Conservation (phyloP, 37 sponge, comb jelly and placozoan genomes). For the Axinella damicornis region DNA sequence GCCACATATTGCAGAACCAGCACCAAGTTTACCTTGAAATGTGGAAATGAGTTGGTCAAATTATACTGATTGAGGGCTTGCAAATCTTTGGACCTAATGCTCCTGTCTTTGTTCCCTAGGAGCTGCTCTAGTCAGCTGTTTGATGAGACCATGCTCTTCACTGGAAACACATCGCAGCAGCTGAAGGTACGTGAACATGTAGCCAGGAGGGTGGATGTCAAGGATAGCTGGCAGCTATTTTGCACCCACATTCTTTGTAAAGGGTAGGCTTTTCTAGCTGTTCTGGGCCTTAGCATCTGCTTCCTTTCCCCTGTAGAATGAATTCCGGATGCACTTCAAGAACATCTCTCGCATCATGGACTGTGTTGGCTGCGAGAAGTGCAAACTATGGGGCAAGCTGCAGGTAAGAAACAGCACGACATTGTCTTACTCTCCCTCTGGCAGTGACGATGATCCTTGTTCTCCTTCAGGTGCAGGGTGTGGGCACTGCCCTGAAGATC, state of each 20-base stretch:
- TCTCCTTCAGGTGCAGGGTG: constrained; percentile 69
- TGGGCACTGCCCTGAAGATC: constrained; percentile 96
- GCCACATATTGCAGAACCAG: too few species aligned
- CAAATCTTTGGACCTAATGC: too few species aligned
- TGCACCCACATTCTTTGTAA: too few species aligned
- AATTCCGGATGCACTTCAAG: constrained; percentile 88
- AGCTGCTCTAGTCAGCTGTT: constrained; percentile 81
- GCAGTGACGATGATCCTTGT: too few species aligned
- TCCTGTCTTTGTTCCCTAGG: constrained; percentile 21
- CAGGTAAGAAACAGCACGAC: constrained; percentile 66
- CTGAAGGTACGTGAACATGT: constrained; percentile 64
- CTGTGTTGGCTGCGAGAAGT: constrained; percentile 98
- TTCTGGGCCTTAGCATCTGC: too few species aligned
- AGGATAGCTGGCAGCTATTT: too few species aligned
- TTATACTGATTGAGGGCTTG: too few species aligned
- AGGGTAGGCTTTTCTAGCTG: too few species aligned
- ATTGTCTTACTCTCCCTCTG: too few species aligned
- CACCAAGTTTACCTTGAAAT: too few species aligned
- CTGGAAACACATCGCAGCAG: constrained; percentile 60
- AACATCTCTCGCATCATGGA: constrained; percentile 99
- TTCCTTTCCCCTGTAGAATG: constrained; percentile 48
- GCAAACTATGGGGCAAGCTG: constrained; percentile 96
- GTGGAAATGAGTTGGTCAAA: too few species aligned
- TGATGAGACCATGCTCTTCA: constrained; percentile 92
- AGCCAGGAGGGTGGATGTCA: too few species aligned